These are phyloP conservation scores for Epinephelus coioides DNA, from an alignment of 2,797 vertebrate genomes.

Conservation along the genomic window DNA sequence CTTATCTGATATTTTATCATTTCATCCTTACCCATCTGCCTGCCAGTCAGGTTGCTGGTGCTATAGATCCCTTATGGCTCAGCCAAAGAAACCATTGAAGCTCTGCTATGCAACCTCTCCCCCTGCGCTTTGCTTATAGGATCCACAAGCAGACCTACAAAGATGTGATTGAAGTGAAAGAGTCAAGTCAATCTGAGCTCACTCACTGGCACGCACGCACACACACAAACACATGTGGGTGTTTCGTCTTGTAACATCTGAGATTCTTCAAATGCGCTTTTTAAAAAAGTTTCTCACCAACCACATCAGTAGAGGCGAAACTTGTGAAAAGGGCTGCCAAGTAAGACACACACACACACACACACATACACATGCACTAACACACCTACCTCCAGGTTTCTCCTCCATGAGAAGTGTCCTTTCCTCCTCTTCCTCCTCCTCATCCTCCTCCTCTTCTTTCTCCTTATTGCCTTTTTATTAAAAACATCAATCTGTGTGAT, in stretches of 20 bases:
- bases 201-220: conserved; percentile 57
- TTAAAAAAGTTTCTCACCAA: conserved; percentile 84
- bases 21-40: conserved; percentile 72
- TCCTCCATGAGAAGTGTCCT: conserved; percentile 68
- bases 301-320: conserved; percentile 81
- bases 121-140: conserved; percentile 79
- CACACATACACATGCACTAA: conserved; percentile 60
- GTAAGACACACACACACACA: conserved; percentile 68
- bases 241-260: conserved; percentile 83
- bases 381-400: conserved; percentile 74
- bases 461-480: conserved; percentile 79
- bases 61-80: conserved; percentile 77
- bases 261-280: conserved; percentile 84
- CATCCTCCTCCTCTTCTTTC: conserved; percentile 27
- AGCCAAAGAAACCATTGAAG: conserved; percentile 73
- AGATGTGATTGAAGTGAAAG: conserved; percentile 81
- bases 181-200: conserved; percentile 82
- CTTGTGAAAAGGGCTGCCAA: conserved; percentile 82
- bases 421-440: conserved; percentile 58
- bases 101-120: conserved; percentile 74
- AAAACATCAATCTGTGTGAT: conserved; percentile 76
- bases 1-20: conserved; percentile 68
- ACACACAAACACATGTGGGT: conserved; percentile 78
- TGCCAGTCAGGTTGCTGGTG: conserved; percentile 73
- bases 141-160: conserved; percentile 82